Conservation (phyloP, 1,140 invertebrate species). For the Drosophila biarmipes region DNA sequence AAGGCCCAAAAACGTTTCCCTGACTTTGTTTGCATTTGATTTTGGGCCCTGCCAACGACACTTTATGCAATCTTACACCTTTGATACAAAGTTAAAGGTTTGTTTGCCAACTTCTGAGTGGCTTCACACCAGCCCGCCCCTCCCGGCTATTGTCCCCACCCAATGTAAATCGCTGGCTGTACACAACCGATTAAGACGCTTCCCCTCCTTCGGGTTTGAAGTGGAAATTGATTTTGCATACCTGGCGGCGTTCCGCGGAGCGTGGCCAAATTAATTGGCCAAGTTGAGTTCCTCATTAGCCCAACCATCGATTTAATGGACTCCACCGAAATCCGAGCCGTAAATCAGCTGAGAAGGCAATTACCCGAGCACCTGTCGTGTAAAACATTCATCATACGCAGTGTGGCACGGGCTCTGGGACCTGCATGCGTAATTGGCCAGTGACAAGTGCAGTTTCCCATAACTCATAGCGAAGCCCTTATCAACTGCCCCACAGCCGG, state of each 20-base stretch:
- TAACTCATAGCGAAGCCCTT: constrained; percentile 4
- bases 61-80: constrained; percentile 76
- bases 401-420: constrained; percentile 27
- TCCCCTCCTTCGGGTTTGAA: background rate
- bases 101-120: constrained; percentile 61
- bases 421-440: constrained; percentile 46
- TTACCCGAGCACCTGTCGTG: constrained; percentile 1
- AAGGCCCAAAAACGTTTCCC: constrained; percentile 20
- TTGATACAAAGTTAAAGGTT: constrained; percentile 78
- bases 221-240: constrained; percentile 63
- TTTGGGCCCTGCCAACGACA: constrained; percentile 66
- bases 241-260: constrained; percentile 40
- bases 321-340: constrained; percentile 17
- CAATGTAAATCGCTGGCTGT: constrained; percentile 39
- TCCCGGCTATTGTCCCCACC: constrained; percentile 35
- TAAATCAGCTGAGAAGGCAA: constrained; percentile 54
- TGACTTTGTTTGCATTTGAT: constrained; percentile 74
- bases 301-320: constrained; percentile 17
- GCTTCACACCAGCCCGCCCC: constrained; percentile 10
- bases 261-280: constrained; percentile 64
- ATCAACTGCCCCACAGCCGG: constrained; percentile 15
- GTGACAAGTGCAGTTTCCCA: constrained; percentile 10
- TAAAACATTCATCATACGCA: constrained; percentile 63
- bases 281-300: constrained; percentile 63
- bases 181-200: constrained; percentile 59